Percentiles rank a stretch among this genome's conserved stretches.
phyloP scores from a whole-genome alignment of 2,888 invertebrate genomes.

The Cylindroiulus punctatus region DNA sequence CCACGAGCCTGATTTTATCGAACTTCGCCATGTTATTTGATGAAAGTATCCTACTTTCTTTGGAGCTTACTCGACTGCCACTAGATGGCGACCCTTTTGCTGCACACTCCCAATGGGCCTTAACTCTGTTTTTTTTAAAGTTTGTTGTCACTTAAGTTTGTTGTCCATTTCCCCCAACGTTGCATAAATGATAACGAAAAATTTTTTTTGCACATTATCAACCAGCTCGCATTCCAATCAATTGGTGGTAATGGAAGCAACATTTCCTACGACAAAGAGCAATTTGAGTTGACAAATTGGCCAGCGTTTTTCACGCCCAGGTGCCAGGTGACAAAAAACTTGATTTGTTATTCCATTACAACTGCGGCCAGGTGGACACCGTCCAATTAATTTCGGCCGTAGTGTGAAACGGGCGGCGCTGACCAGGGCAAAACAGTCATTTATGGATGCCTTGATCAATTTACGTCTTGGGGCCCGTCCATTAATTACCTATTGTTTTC shows the following conservation, averaged over 20 bases:
- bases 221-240: not conserved
- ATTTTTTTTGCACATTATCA: no score
- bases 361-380: not conserved
- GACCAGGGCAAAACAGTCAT: not conserved
- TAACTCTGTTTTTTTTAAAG: no score
- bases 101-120: no score
- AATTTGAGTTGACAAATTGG: not conserved
- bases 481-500: conserved; percentile 3
- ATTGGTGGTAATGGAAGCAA: not conserved
- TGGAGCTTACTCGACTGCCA: no score
- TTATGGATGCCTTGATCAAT: not conserved
- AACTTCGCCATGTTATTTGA: no score
- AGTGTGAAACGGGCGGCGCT: not conserved
- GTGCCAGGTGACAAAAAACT: conserved; percentile 10
- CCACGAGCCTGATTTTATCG: no score
- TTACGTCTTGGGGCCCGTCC: not conserved
- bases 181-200: no score
- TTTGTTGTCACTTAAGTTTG: no score
- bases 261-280: not conserved
- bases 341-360: not conserved
- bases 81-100: no score
- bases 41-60: no score
- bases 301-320: not conserved
- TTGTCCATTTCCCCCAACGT: no score
- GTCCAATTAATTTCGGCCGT: not conserved